Conservation (phyloP, 2,113 vertebrate genomes). For the Parus major region DNA sequence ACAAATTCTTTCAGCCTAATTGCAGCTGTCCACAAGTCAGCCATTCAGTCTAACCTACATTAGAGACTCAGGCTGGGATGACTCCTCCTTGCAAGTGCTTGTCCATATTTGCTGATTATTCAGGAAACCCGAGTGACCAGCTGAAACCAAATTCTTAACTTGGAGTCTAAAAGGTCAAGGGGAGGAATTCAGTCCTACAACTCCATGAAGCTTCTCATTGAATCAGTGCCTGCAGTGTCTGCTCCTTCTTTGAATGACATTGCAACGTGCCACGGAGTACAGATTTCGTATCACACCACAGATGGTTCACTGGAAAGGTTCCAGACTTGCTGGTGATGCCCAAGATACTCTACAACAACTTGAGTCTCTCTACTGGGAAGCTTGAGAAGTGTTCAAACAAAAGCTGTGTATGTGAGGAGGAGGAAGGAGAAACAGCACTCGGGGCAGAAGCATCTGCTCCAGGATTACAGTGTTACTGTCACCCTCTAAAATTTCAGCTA, state of each 20-base stretch:
- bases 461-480: background rate
- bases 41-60: background rate
- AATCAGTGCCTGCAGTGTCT: background rate
- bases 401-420: background rate
- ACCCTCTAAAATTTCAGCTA: background rate
- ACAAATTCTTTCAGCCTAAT: background rate
- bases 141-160: background rate
- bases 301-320: constrained; percentile 9
- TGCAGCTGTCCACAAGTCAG: constrained; percentile 28
- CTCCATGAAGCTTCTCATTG: background rate
- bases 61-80: background rate
- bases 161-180: background rate
- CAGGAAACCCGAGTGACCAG: background rate
- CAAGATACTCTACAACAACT: background rate
- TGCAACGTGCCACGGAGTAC: background rate
- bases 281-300: constrained; percentile 39
- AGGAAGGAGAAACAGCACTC: background rate
- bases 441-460: constrained; percentile 18
- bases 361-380: background rate
- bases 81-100: background rate
- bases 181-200: constrained; percentile 18
- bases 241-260: background rate
- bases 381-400: constrained; percentile 7
- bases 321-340: constrained; percentile 3
- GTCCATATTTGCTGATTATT: background rate